These are phyloP conservation scores for Zygogramma bicolorata DNA, from an alignment of 2,888 invertebrate species.

Conservation along the genomic window DNA sequence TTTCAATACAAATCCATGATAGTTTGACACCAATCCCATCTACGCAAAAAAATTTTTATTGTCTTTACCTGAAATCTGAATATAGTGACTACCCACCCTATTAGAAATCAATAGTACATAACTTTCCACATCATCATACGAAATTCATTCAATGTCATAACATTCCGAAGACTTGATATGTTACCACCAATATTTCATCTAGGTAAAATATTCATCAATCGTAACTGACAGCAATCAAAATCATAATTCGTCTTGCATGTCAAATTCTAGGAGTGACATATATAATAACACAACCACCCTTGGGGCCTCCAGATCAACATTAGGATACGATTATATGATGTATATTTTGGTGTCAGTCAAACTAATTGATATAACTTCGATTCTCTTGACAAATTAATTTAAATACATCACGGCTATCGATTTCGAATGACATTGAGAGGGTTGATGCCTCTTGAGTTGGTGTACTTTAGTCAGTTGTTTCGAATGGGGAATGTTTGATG, in stretches of 20 bases:
- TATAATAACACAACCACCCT: not conserved
- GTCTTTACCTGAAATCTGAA: no score
- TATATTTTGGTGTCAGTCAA: not conserved
- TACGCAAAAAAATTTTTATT: no score
- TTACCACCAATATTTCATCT: not conserved
- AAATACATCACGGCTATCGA: not conserved
- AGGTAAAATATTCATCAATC: not conserved
- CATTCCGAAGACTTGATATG: no score
- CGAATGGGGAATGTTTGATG: no score
- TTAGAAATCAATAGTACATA: no score
- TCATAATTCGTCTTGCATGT: not conserved
- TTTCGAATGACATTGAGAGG: not conserved
- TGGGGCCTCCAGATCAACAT: not conserved
- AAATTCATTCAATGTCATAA: no score
- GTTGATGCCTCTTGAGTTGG: no score
- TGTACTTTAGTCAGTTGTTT: no score
- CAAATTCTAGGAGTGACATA: not conserved
- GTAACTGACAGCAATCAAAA: not conserved
- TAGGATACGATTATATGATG: not conserved
- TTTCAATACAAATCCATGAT: no score
- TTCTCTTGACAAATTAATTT: slow-evolving; percentile 4
- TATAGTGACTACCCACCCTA: no score
- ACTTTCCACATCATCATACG: no score
- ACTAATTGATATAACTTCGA: not conserved
- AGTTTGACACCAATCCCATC: no score